Conservation (phyloP, 2,113 vertebrate species). For the Turnix velox region DNA sequence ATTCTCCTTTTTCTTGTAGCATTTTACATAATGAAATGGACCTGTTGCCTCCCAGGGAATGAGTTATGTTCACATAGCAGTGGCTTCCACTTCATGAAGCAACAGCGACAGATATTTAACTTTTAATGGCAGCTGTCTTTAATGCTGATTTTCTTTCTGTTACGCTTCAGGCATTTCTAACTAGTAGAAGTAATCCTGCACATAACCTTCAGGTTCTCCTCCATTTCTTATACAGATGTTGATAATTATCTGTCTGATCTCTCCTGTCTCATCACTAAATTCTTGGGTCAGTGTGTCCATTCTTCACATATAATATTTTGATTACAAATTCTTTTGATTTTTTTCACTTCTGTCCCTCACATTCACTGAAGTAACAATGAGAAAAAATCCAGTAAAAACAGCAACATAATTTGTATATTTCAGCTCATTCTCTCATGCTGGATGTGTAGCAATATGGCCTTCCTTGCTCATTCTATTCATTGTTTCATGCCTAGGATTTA, state of each 20-base stretch:
- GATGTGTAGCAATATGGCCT: neutral
- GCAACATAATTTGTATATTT: neutral
- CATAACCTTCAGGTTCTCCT: neutral
- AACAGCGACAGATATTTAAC: neutral
- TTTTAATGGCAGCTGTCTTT: neutral
- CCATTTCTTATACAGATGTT: neutral
- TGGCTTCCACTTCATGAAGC: neutral
- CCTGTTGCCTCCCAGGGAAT: neutral
- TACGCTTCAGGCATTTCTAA: neutral
- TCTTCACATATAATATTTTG: conserved; percentile 1
- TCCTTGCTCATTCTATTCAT: neutral
- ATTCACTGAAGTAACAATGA: neutral
- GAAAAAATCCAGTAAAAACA: neutral
- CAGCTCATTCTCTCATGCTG: neutral
- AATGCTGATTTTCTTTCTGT: neutral
- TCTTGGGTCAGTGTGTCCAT: conserved; percentile 18
- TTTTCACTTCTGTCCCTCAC: neutral
- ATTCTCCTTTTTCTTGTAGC: neutral
- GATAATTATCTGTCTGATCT: neutral
- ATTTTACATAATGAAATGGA: neutral
- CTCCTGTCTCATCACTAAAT: neutral
- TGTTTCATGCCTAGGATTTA: neutral
- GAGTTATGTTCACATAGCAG: neutral
- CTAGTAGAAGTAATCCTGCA: neutral
- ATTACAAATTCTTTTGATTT: conserved; percentile 24